phyloP scores from a whole-genome alignment of 2,113 vertebrate species.

The Bettongia penicillata region DNA sequence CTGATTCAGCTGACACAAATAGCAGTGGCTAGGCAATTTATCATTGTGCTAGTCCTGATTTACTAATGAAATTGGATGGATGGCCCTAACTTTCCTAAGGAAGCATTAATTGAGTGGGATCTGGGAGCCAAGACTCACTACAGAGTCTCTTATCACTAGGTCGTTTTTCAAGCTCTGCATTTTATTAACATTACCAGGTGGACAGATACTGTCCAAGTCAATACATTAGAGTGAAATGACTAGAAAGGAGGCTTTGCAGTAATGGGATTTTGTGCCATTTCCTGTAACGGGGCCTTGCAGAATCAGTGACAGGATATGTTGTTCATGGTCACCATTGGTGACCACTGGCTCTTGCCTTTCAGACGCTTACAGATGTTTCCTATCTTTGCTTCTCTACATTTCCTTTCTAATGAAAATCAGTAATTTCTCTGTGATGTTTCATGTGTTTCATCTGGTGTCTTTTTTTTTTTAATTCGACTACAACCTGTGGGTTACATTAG shows the following conservation, averaged over 20 bases:
- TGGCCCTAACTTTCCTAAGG: constrained; percentile 20
- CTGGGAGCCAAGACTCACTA: constrained; percentile 14
- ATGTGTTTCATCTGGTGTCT: not conserved
- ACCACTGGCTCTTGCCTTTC: constrained; percentile 23
- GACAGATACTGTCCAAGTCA: constrained; percentile 29
- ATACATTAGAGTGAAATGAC: not conserved
- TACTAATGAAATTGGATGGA: constrained; percentile 30
- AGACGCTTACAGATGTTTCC: not conserved
- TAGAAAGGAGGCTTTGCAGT: not conserved
- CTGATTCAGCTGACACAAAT: constrained; percentile 3
- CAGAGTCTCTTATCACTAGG: not conserved
- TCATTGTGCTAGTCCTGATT: not conserved
- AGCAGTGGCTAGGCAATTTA: constrained; percentile 29
- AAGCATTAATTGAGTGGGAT: constrained; percentile 26
- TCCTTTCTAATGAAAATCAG: not conserved
- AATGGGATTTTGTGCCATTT: constrained; percentile 10
- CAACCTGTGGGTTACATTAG: not conserved
- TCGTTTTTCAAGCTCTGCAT: constrained; percentile 14
- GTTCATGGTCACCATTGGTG: not conserved
- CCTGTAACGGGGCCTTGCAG: not conserved
- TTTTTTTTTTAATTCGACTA: not conserved
- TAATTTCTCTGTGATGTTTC: not conserved
- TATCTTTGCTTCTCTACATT: not conserved
- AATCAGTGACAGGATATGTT: not conserved
- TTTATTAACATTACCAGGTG: not conserved